Evolutionary conservation across 2,888 invertebrate species (phyloP).

Genomic region (Diadegma fenestrale): DNA sequence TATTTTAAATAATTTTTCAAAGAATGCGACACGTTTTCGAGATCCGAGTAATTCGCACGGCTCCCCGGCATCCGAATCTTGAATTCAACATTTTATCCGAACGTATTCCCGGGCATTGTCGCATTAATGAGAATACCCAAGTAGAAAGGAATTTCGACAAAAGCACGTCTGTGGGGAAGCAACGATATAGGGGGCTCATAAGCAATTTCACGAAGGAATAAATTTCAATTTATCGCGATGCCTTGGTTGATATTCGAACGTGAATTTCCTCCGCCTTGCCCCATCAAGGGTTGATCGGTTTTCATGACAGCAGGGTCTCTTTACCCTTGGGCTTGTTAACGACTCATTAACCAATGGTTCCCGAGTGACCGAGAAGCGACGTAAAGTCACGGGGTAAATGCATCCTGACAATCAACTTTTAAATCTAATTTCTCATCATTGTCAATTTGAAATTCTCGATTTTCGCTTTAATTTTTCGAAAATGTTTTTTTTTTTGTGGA

Average conservation of each 20-base stretch:
- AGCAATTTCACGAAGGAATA: conserved; percentile 27
- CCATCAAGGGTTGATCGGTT: conserved; percentile 18
- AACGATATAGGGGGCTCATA: background rate
- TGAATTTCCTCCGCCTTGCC: conserved; percentile 23
- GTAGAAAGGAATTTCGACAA: background rate
- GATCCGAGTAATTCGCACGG: background rate
- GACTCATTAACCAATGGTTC: conserved; percentile 62
- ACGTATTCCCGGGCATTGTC: background rate
- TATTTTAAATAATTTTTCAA: background rate
- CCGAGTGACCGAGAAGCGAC: conserved; percentile 63
- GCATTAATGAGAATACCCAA: background rate
- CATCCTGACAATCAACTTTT: conserved; percentile 1
- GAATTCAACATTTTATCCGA: background rate
- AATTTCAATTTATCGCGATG: conserved; percentile 38
- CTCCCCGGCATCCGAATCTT: background rate
- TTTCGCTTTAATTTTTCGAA: background rate
- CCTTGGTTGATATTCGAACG: conserved; percentile 47
- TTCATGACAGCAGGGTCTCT: conserved; percentile 31
- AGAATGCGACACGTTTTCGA: background rate
- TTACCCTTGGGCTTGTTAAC: conserved; percentile 66
- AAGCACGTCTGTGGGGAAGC: background rate
- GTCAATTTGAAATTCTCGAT: background rate
- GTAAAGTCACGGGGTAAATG: conserved; percentile 46
- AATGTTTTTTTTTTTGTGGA: background rate
- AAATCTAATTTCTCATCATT: conserved; percentile 3